Evolutionary conservation across 2,113 vertebrate genomes (phyloP).

Genomic region (Rhabdornis inornatus): DNA sequence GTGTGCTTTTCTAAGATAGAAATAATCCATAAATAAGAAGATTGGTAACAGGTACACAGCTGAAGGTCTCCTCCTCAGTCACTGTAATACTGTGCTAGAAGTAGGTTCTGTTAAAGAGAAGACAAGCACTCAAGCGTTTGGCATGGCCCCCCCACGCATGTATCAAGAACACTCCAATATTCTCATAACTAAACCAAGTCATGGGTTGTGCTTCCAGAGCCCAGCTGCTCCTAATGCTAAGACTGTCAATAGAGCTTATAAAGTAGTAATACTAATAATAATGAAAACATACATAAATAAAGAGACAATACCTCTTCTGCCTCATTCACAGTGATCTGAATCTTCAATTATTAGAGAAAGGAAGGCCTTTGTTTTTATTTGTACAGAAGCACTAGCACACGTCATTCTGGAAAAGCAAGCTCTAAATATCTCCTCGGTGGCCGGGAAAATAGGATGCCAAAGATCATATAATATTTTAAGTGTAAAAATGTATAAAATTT

Average conservation of each 20-base stretch:
- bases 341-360: not conserved
- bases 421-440: not conserved
- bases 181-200: not conserved
- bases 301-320: not conserved
- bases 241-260: not conserved
- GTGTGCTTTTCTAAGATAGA: not conserved
- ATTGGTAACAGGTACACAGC: not conserved
- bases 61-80: not conserved
- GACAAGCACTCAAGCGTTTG: not conserved
- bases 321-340: not conserved
- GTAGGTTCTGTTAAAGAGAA: not conserved
- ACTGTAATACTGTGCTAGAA: not conserved
- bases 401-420: not conserved
- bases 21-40: not conserved
- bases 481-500: not conserved
- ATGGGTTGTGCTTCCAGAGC: not conserved
- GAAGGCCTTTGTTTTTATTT: not conserved
- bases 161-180: not conserved
- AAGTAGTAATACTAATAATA: not conserved
- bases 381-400: not conserved
- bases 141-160: not conserved
- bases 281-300: not conserved
- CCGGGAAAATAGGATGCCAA: rapidly evolving
- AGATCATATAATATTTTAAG: not conserved
- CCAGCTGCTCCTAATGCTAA: not conserved